Conservation (phyloP, 2,797 vertebrate species). For the Mus minutoides region DNA sequence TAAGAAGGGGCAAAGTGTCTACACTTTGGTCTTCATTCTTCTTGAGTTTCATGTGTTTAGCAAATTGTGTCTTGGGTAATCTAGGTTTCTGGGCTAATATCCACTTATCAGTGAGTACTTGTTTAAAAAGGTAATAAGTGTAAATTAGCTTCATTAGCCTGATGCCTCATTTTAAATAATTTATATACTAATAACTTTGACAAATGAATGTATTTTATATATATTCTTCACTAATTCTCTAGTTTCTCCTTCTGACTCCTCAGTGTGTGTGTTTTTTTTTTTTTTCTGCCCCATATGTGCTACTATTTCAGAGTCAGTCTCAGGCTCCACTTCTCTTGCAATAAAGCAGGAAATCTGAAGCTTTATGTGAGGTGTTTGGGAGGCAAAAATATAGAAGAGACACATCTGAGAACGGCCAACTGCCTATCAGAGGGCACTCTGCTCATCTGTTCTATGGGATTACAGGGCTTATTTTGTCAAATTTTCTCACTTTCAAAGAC, state of each 20-base stretch:
- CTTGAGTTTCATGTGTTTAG: too few relatives aligned
- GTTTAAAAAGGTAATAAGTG: background rate
- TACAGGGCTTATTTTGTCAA: background rate
- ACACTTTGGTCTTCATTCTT: too few relatives aligned
- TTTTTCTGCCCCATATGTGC: background rate
- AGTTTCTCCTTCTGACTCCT: background rate
- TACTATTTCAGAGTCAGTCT: background rate
- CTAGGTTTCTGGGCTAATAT: too few relatives aligned
- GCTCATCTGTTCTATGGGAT: background rate
- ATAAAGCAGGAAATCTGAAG: background rate
- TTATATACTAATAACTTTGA: background rate
- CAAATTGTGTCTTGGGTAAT: too few relatives aligned
- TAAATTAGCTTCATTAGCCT: background rate
- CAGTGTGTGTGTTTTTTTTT: too few relatives aligned
- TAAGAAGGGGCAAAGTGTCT: too few relatives aligned
- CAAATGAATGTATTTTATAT: background rate
- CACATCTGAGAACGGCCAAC: fast-evolving
- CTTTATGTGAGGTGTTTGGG: background rate
- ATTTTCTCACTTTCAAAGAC: too few relatives aligned
- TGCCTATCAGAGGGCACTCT: too few relatives aligned
- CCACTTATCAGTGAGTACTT: too few relatives aligned
- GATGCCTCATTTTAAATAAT: background rate
- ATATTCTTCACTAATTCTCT: background rate
- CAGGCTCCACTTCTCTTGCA: background rate
- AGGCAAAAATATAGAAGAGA: fast-evolving